Evolutionary conservation across 2,113 vertebrate species (phyloP), one percentile per base, ranked within the genome.

Genomic region (Etia nguti): DNA sequence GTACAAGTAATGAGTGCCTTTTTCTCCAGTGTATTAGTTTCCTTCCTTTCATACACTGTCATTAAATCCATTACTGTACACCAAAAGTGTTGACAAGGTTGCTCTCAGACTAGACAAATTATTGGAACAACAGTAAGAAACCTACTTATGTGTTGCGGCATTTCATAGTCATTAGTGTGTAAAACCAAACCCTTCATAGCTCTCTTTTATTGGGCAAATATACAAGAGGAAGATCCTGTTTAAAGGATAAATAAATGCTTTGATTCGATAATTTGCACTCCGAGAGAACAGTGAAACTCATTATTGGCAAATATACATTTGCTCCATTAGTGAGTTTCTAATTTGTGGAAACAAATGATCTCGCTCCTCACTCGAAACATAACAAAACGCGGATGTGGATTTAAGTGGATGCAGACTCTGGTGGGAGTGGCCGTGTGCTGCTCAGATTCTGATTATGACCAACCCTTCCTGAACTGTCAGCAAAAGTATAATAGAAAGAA

Each of bases 401-500:
- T 36, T 83, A 41, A 79, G 38, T 68, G 20, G 68, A 43, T 46
- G 22, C 68, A 48, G 24, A 73, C 20, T 22, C 12, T 34, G 52
- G 13, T 29, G 56, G 41, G 54, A 86, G 46, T 3, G 26, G 26
- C 29, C 4, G 4, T 43, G 4, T 41, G 59, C 41, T 48, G 6
- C 57, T 16, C n/a, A 41, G 29, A 81, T 16, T 46, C 62, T 83
- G 41, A 83, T 26, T 29, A 59, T 15, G 4, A 16, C n/a, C 38
- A 54, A 48, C 8, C 2, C 82, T 84, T 88, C 68, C 88, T 87
- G 80, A 84, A 65, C 16, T 46, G 22, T 41, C 9, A 56, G 31
- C 57, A 56, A 12, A 56, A 50, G 4, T 10, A 16, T 54, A 65
- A 52, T 16, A 16, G 4, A 11, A 55, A 60, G 29, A 26, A 52